These are phyloP conservation scores for Tupiocoris notatus DNA, from an alignment of 2,888 invertebrate species.

Conservation along the genomic window DNA sequence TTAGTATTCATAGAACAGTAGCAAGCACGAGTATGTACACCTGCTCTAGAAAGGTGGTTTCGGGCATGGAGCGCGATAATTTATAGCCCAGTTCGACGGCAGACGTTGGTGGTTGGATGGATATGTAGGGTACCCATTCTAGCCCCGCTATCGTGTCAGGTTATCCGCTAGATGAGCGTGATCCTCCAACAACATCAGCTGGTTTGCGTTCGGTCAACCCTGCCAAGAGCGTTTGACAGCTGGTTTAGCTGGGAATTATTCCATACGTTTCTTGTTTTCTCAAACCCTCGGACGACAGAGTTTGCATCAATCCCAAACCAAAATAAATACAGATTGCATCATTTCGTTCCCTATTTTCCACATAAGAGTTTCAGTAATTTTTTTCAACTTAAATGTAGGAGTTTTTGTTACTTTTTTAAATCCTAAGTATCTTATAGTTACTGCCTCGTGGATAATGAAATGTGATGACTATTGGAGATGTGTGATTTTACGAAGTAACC, in stretches of 20 bases:
- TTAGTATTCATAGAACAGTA: neutral
- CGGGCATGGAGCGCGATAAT: neutral
- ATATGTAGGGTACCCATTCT: too few species aligned
- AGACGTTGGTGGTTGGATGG: neutral
- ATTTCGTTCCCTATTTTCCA: too few species aligned
- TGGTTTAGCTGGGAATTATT: neutral
- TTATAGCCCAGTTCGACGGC: neutral
- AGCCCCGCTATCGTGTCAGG: neutral
- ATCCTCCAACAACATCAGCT: neutral
- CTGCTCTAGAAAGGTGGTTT: neutral
- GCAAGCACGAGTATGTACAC: neutral
- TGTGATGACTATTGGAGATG: too few species aligned
- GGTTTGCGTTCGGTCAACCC: neutral
- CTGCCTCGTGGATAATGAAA: too few species aligned
- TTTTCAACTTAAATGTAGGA: too few species aligned
- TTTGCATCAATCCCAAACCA: neutral
- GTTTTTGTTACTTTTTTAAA: too few species aligned
- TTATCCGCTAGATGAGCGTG: neutral
- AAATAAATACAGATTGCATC: too few species aligned
- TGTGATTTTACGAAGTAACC: too few species aligned
- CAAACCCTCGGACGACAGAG: neutral
- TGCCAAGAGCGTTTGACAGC: neutral
- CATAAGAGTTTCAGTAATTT: too few species aligned
- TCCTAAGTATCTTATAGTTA: too few species aligned
- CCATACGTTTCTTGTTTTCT: neutral